Evolutionary conservation across 2,113 vertebrate species (phyloP).

Genomic region (Syngnathus typhle): DNA sequence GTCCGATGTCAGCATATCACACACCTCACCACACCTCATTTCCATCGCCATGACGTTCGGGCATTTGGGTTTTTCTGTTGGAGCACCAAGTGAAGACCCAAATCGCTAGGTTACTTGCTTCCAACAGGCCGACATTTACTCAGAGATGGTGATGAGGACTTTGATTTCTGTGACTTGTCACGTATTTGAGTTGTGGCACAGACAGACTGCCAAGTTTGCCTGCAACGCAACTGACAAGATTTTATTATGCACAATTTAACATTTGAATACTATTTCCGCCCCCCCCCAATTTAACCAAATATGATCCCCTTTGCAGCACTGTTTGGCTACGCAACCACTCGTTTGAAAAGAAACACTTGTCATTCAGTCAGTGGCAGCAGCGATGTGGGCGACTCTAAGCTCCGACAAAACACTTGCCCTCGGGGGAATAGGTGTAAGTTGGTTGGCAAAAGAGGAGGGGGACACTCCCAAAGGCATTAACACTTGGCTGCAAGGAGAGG

Average conservation of each 20-base stretch:
- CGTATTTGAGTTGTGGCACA: not conserved
- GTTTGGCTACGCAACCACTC: not conserved
- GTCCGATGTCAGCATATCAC: not conserved
- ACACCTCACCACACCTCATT: not conserved
- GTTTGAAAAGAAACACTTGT: constrained; percentile 70
- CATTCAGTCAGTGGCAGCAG: constrained; percentile 75
- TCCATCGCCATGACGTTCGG: too few species aligned
- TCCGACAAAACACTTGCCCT: constrained; percentile 87
- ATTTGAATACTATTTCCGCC: not conserved
- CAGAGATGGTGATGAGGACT: not conserved
- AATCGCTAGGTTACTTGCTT: not conserved
- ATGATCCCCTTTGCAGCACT: not conserved
- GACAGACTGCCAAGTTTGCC: not conserved
- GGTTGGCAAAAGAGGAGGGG: constrained; percentile 47
- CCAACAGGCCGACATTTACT: not conserved
- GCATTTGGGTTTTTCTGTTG: too few species aligned
- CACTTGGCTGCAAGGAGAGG: constrained; percentile 81
- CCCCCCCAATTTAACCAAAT: not conserved
- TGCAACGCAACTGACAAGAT: not conserved
- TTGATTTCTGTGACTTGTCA: not conserved
- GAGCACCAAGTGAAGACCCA: too few species aligned
- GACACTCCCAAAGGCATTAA: constrained; percentile 87
- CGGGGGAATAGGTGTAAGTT: constrained; percentile 80
- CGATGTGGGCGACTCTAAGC: constrained; percentile 52
- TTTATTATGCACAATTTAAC: not conserved